Conservation (phyloP, 2,888 invertebrate genomes). For the Acanthosepion pharaonis region DNA sequence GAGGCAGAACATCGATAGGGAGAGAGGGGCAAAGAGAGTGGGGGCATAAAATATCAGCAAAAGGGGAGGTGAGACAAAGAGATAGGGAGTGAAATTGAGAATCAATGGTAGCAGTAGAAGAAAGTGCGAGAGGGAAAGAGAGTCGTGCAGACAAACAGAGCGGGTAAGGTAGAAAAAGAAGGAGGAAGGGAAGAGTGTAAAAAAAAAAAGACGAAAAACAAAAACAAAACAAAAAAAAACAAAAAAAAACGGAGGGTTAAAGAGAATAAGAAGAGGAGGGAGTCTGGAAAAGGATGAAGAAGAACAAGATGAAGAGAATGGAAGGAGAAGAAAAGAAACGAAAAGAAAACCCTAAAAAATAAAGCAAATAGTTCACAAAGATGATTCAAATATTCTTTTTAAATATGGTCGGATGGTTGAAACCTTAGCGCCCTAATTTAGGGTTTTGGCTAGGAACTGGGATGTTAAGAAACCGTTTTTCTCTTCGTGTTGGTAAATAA, state of each 20-base stretch:
- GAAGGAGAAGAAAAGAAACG: background rate
- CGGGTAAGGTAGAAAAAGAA: background rate
- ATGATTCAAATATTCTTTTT: too few relatives aligned
- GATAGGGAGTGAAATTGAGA: background rate
- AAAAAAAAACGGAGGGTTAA: background rate
- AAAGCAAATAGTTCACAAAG: background rate
- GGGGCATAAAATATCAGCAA: background rate
- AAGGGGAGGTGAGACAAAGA: background rate
- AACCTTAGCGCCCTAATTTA: background rate
- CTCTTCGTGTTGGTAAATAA: background rate
- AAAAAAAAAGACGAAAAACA: background rate
- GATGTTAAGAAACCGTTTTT: background rate
- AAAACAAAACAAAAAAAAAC: background rate
- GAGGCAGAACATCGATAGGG: background rate
- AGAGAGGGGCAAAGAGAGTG: slow-evolving; percentile 14
- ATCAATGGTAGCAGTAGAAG: background rate
- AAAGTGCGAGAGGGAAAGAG: background rate
- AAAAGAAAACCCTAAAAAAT: background rate
- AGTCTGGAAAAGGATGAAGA: background rate
- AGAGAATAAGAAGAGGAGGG: background rate
- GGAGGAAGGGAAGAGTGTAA: background rate
- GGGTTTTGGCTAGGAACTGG: background rate
- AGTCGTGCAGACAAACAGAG: background rate
- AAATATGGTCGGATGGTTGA: background rate
- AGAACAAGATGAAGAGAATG: background rate